phyloP scores from a whole-genome alignment of 2,888 invertebrate genomes.

The Prosopocoilus inquinatus region DNA sequence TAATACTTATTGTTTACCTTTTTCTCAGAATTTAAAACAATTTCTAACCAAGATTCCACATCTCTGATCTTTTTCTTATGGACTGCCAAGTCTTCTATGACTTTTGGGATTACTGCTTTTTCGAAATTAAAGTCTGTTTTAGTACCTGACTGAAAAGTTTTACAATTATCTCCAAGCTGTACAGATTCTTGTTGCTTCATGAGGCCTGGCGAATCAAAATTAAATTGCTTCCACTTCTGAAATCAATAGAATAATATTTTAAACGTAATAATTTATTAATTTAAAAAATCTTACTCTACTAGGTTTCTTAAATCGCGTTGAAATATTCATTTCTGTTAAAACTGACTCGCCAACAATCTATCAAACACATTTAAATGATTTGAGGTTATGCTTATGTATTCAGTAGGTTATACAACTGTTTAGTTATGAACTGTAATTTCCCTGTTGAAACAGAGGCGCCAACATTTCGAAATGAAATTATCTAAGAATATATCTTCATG shows the following conservation, averaged over 20 bases:
- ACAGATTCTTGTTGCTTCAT: neutral
- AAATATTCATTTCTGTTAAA: too few relatives aligned
- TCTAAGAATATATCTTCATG: too few relatives aligned
- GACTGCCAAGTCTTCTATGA: slow-evolving; percentile 65
- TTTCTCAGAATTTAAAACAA: slow-evolving; percentile 28
- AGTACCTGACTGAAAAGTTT: neutral
- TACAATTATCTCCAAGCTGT: neutral
- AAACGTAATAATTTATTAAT: too few relatives aligned
- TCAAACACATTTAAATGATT: too few relatives aligned
- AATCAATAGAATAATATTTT: slow-evolving; percentile 2
- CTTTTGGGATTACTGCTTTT: slow-evolving; percentile 59
- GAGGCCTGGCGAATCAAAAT: slow-evolving; percentile 19
- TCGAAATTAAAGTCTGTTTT: slow-evolving; percentile 54
- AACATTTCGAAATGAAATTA: too few relatives aligned
- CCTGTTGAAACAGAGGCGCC: too few relatives aligned
- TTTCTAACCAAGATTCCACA: slow-evolving; percentile 65
- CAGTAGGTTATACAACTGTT: too few relatives aligned
- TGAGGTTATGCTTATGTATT: too few relatives aligned
- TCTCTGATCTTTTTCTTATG: slow-evolving; percentile 74
- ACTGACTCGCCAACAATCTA: too few relatives aligned
- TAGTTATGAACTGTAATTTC: too few relatives aligned
- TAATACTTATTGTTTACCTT: slow-evolving; percentile 11
- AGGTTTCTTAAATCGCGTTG: too few relatives aligned
- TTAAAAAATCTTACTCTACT: too few relatives aligned
- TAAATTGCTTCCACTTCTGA: slow-evolving; percentile 31